Evolutionary conservation across 2,888 invertebrate species (phyloP), one percentile per base, ranked within the genome.

Genomic region (Tetropium fuscum): DNA sequence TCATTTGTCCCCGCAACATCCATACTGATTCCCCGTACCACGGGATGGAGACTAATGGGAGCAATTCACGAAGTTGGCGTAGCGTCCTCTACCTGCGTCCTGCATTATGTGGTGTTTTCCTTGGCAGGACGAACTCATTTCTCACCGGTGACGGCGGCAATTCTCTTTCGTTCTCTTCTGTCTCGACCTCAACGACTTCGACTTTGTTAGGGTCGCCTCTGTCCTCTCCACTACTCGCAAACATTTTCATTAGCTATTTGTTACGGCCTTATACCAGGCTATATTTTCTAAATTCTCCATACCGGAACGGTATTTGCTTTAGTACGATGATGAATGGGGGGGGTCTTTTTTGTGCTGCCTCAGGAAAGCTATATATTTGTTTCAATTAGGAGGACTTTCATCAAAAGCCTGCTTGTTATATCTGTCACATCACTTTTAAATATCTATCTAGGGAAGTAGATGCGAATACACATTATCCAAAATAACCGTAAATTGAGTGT

Each of bases 191-290:
- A 73, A 74, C 66, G 71, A 72, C 73, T 71, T 67, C 67, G 65
- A 71, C 74, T 73, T 74, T 75, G 74, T 74, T 75, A 73, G 69
- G 74, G 73, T 69, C 68, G 71, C 68, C 71, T 69, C 64, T 69
- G 66, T 71, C 73, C 69, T 70, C 64, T 68, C 65, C 65, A 66
- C 71, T 68, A 65, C 74, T 76, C 74, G 72, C 75, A 75, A 78
- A 78, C 79, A 78, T 79, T 79, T 79, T 78, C 79, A 79, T 79
- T 79, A 78, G 78, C 77, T 76, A 79, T 79, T 79, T 79, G 79
- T 79, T 78, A 78, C 73, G 72, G 75, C 72, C 73, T 75, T 76
- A 66, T 63, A 63, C 51, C 54, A 60, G 63, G 58, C 64, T 64
- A 64, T 64, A 58, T 60, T 58, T 60, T 62, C 63, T 60, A 56